Percentiles rank a stretch among this genome's conserved stretches.
Evolutionary conservation across 2,113 vertebrate species (phyloP).

Genomic region (Onychostruthus taczanowskii): DNA sequence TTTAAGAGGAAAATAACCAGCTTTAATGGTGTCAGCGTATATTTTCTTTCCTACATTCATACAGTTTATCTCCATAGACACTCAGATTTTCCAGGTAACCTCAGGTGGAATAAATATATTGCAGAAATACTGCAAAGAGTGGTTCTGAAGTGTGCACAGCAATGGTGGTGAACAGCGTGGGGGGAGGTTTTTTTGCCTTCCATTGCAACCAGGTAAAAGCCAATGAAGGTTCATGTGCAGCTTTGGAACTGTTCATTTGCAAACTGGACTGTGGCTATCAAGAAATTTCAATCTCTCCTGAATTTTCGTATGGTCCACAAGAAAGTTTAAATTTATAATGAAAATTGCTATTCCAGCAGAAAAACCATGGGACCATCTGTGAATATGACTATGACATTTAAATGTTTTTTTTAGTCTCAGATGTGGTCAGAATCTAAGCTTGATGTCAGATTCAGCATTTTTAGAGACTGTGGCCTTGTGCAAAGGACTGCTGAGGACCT

Average conservation of each 20-base stretch:
- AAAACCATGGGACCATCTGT: not conserved
- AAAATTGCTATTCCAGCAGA: not conserved
- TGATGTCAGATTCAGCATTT: not conserved
- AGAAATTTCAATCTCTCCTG: not conserved
- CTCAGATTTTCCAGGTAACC: not conserved
- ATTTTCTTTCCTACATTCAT: not conserved
- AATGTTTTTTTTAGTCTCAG: not conserved
- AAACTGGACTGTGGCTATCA: not conserved
- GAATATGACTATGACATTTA: not conserved
- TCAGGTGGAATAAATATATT: not conserved
- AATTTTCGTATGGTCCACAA: not conserved
- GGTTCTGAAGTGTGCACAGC: not conserved
- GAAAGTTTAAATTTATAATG: not conserved
- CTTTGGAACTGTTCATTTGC: not conserved
- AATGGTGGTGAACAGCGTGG: too few relatives aligned
- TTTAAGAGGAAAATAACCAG: not conserved
- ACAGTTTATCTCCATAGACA: not conserved
- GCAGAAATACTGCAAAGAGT: not conserved
- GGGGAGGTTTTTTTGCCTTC: not conserved
- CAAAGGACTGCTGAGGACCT: not conserved
- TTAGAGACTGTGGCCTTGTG: not conserved
- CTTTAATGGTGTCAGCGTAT: not conserved
- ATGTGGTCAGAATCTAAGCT: not conserved
- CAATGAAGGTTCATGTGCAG: not conserved
- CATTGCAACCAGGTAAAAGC: not conserved